Evolutionary conservation across 2,113 vertebrate species (phyloP).

Genomic region (Circaetus gallicus): DNA sequence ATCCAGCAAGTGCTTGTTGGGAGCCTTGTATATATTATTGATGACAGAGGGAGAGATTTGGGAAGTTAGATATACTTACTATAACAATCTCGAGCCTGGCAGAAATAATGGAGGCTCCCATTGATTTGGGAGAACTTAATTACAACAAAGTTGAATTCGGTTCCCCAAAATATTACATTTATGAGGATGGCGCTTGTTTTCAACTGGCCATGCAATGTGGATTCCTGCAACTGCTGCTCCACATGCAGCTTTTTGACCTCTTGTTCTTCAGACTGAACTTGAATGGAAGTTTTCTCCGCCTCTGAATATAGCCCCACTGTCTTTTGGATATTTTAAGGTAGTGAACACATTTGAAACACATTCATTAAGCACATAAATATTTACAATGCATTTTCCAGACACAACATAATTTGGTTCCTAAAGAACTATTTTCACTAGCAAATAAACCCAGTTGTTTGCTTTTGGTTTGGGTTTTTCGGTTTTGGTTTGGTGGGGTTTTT

Average conservation of each 20-base stretch:
- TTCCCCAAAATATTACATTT: neutral
- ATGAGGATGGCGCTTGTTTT: neutral
- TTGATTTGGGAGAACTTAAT: neutral
- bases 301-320: neutral
- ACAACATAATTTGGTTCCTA: neutral
- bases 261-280: neutral
- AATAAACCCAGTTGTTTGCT: neutral
- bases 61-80: neutral
- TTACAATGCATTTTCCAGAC: neutral
- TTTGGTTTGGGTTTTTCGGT: neutral
- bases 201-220: fast-evolving
- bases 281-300: neutral
- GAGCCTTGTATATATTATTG: neutral
- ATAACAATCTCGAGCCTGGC: neutral
- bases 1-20: neutral
- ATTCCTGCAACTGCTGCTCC: neutral
- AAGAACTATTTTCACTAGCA: neutral
- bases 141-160: neutral
- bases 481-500: neutral
- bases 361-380: neutral
- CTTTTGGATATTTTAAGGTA: neutral
- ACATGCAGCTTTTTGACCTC: neutral
- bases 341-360: neutral
- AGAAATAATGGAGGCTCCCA: neutral
- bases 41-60: neutral